Evolutionary conservation across 2,113 vertebrate species (phyloP), one percentile per base, ranked within the genome.

Genomic region (Cryptomyrus ogoouensis): DNA sequence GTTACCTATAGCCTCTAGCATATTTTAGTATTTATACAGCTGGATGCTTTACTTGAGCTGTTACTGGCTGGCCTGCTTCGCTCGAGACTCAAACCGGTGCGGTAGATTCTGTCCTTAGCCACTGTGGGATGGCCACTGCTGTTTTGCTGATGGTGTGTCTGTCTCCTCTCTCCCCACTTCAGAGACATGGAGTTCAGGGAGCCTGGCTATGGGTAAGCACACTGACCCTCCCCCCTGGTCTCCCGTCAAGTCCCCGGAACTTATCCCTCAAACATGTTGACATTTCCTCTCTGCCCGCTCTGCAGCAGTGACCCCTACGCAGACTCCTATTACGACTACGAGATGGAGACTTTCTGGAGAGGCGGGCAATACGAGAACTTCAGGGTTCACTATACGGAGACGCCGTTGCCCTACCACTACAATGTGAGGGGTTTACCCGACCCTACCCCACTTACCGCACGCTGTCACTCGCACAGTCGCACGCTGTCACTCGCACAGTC

Each of bases 341-440:
- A 99, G 90, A 97, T 98, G 95, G 98, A 99, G 90, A 96, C 97
- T 9, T 96, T 98, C 53, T 99, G 98, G 98, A 95, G 98, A 88
- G 98, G 98, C 4, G 98, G 98, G 70, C 98, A 99, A 91, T 99
- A 99, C 83, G 98, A 99, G 94, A 99, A 99, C 94, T 99, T 99
- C 95, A 93, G 98, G 94, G 98, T 99, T 58, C 98, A 99, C 93
- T 99, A 99, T 91, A 99, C 98, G 35, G 98, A 99, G 90, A 95
- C 97, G 13, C 96, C 96, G 2, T 97, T 98, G 62, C 97, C 98
- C 0, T 98, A 98, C 91, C 97, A 96, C 93, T 99, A 97, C 93
- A 95, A 93, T 83, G 97, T 99, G 93, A 97, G 98, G 24, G 6
- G 5, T 35, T 1, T 15, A 17, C 15, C 13, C 6, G 5, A 19